Evolutionary conservation across 2,888 invertebrate species (phyloP).

Genomic region (Andrena trimmerana): DNA sequence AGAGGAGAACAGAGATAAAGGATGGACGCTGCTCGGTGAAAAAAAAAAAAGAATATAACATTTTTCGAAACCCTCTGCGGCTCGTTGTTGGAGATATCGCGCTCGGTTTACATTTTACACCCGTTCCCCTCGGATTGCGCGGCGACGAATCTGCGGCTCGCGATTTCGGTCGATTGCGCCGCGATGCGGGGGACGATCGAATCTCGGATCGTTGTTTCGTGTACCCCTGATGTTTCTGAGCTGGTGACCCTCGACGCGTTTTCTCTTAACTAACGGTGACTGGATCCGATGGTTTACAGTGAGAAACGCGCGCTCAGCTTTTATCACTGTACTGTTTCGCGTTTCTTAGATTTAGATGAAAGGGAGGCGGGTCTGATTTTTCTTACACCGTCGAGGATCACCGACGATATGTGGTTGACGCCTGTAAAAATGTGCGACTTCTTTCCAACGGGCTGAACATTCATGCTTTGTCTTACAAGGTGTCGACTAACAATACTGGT

Average conservation of each 20-base stretch:
- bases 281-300: neutral
- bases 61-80: neutral
- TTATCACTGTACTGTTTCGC: too few species aligned
- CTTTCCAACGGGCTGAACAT: slow-evolving; percentile 55
- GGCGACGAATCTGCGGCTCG: neutral
- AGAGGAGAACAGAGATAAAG: neutral
- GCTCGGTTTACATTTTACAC: slow-evolving; percentile 8
- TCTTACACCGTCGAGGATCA: slow-evolving; percentile 35
- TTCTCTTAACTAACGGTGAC: neutral
- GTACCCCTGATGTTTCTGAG: slow-evolving; percentile 39
- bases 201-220: slow-evolving; percentile 47
- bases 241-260: slow-evolving; percentile 34
- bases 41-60: neutral
- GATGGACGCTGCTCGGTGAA: neutral
- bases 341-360: too few species aligned
- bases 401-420: slow-evolving; percentile 33
- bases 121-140: too few species aligned
- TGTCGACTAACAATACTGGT: slow-evolving; percentile 75
- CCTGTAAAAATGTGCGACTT: slow-evolving; percentile 51
- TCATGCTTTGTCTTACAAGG: slow-evolving; percentile 71
- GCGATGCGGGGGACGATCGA: slow-evolving; percentile 17
- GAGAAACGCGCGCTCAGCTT: too few species aligned
- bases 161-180: neutral
- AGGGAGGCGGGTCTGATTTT: too few species aligned
- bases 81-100: neutral